phyloP scores from a whole-genome alignment of 2,888 invertebrate species.

The Drosophila recens region DNA sequence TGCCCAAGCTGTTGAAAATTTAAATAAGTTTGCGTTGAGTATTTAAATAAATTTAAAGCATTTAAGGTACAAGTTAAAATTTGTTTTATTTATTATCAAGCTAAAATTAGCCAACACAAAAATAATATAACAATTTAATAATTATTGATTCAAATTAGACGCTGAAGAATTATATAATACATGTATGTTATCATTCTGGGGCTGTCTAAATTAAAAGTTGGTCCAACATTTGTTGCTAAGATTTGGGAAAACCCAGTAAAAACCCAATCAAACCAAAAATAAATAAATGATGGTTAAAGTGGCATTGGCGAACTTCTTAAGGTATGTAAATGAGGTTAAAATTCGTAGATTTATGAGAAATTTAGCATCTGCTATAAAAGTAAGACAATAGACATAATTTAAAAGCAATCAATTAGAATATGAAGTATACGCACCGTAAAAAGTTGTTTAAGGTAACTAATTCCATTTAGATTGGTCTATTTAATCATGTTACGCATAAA shows the following conservation, averaged over 20 bases:
- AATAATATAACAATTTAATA: not conserved
- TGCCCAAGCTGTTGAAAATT: constrained; percentile 37
- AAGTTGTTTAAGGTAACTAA: not conserved
- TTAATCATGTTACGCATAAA: not conserved
- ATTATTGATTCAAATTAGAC: not conserved
- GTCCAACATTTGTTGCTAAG: not conserved
- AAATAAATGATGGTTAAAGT: no score
- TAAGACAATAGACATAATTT: not conserved
- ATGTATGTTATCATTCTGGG: not conserved
- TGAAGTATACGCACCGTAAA: not conserved
- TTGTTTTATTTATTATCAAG: not conserved
- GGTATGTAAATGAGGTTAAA: no score
- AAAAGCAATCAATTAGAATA: not conserved
- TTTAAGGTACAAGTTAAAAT: not conserved
- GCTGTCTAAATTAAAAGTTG: not conserved
- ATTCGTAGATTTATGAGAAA: no score
- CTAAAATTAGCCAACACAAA: not conserved
- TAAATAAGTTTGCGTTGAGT: constrained; percentile 42
- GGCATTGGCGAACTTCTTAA: no score
- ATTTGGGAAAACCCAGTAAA: not conserved
- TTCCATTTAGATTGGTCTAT: not conserved
- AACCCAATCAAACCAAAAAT: not conserved
- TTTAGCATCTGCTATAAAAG: not conserved
- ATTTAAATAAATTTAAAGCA: not conserved
- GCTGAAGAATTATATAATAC: no score